phyloP scores from a whole-genome alignment of 2,797 vertebrate species.

The Danio albolineatus region DNA sequence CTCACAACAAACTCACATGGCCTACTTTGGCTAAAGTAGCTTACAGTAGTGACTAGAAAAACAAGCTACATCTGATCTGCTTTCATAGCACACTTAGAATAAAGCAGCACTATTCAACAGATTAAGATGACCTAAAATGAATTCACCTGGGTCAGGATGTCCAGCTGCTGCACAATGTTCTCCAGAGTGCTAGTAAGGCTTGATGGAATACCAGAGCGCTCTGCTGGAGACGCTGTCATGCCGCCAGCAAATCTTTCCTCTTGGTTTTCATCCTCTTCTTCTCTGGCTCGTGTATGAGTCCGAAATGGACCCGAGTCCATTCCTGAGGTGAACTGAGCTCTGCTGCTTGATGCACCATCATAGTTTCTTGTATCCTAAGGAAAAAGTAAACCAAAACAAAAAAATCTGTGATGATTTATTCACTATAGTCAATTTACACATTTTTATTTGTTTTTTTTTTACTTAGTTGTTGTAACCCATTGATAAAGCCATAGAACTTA shows the following conservation, averaged over 20 bases:
- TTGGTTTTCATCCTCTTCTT: conserved; percentile 65
- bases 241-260: conserved; percentile 41
- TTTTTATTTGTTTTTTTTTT: no score
- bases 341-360: not conserved
- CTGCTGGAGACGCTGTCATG: conserved; percentile 60
- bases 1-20: no score
- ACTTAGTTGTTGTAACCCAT: no score
- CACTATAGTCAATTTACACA: not conserved
- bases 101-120: not conserved
- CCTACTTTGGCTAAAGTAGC: no score
- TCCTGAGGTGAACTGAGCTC: conserved; percentile 4
- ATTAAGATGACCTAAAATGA: conserved; percentile 11
- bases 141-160: conserved; percentile 88
- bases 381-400: not conserved
- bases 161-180: conserved; percentile 88
- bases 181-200: conserved; percentile 80
- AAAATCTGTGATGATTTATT: not conserved
- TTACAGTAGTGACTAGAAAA: not conserved
- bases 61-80: not conserved
- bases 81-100: not conserved
- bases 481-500: not conserved
- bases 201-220: conserved; percentile 66
- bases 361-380: conserved; percentile 35
- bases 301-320: not conserved
- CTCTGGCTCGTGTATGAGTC: conserved; percentile 16